Percentiles rank a stretch among this genome's conserved stretches.
phyloP scores from a whole-genome alignment of 2,797 vertebrate genomes.

The Leptodactylus fallax region DNA sequence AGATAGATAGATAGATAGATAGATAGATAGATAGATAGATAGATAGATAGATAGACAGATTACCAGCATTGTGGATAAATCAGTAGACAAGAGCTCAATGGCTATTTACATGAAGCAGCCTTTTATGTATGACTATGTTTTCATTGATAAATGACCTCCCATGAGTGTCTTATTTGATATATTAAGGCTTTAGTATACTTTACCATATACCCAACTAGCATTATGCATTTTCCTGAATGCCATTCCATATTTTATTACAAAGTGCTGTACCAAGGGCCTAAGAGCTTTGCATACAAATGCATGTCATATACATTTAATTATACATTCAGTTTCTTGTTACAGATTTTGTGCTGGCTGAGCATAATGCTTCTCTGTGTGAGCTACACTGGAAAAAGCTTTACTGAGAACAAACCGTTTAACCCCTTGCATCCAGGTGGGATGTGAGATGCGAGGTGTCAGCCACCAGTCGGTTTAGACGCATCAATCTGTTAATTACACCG shows the following conservation, averaged over 20 bases:
- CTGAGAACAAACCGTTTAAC: slow-evolving; percentile 53
- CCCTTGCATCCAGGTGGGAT: slow-evolving; percentile 22
- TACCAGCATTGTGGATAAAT: neutral
- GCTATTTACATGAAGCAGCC: neutral
- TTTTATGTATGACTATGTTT: neutral
- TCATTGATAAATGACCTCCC: slow-evolving; percentile 46
- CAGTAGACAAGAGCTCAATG: neutral
- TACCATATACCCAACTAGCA: slow-evolving; percentile 33
- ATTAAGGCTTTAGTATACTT: slow-evolving; percentile 41
- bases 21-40: slow-evolving; percentile 4
- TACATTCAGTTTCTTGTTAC: slow-evolving; percentile 61
- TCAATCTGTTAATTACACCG: slow-evolving; percentile 30
- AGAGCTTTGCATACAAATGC: slow-evolving; percentile 65
- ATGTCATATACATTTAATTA: slow-evolving; percentile 65
- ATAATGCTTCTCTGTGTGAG: slow-evolving; percentile 58
- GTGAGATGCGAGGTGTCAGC: neutral
- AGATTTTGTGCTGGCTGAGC: slow-evolving; percentile 63
- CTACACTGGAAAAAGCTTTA: slow-evolving; percentile 50
- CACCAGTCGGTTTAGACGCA: neutral
- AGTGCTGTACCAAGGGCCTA: slow-evolving; percentile 58
- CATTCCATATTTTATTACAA: slow-evolving; percentile 58
- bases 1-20: slow-evolving; percentile 5
- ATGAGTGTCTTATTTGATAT: slow-evolving; percentile 50
- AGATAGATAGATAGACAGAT: slow-evolving; percentile 25
- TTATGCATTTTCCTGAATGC: slow-evolving; percentile 56